Percentiles rank a stretch among this genome's conserved stretches.
Conservation (phyloP, 2,888 invertebrate species). For the Ptilodon capucinus region DNA sequence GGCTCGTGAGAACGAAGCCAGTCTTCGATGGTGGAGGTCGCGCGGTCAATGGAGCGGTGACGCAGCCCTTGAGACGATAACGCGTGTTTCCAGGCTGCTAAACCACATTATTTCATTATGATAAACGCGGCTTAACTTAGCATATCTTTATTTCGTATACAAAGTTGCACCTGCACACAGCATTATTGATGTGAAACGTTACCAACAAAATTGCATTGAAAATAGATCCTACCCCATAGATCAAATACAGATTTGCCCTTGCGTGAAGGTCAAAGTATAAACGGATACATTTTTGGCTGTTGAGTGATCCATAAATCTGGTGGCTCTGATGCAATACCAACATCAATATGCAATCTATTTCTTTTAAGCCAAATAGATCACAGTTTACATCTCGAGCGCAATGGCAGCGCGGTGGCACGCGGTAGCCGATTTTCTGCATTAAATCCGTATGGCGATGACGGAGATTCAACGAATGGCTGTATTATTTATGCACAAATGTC, state of each 20-base stretch:
- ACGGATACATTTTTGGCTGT: conserved; percentile 5
- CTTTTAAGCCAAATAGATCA: conserved; percentile 11
- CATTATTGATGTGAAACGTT: background rate
- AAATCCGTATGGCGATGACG: conserved; percentile 14
- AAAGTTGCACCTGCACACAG: background rate
- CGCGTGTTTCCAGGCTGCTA: conserved; percentile 12
- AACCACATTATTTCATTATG: conserved; percentile 19
- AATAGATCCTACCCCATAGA: background rate
- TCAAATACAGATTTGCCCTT: background rate
- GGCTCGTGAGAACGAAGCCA: conserved; percentile 61
- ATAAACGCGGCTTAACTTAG: background rate
- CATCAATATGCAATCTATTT: conserved; percentile 14
- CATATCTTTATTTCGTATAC: background rate
- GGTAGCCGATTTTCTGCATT: conserved; percentile 10
- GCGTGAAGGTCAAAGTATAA: conserved; percentile 1
- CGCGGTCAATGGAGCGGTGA: conserved; percentile 36
- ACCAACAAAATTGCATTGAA: background rate
- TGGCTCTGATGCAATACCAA: conserved; percentile 14
- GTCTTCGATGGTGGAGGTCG: conserved; percentile 38
- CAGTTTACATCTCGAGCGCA: conserved; percentile 14
- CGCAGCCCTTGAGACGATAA: conserved; percentile 27
- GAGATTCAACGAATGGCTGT: conserved; percentile 13
- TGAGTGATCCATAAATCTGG: conserved; percentile 8
- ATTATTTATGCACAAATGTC: conserved; percentile 7
- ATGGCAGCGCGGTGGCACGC: too few species aligned